Base-by-base conservation (phyloP, 2,113 vertebrate species). In the Lepus americanus region DNA sequence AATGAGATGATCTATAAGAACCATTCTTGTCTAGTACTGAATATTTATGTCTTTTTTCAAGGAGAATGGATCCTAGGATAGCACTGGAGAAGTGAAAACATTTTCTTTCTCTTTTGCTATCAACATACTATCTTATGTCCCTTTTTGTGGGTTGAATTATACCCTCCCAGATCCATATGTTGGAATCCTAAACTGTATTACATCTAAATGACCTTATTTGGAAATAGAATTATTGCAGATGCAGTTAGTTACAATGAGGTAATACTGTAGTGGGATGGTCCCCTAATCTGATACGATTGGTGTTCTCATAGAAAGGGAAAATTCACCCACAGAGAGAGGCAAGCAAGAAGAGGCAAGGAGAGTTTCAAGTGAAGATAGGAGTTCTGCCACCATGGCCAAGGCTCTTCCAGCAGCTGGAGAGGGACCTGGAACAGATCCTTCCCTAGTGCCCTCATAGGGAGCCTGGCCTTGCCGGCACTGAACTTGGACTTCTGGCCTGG, bases 381-480 rank as follows among this genome's bases (percentile, higher is more conserved):
- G 5, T 29, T 36, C 36, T 17, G 33, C 22, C 69, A 19, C 6
- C 44, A 25, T 23, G 70, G 67, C 4, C 64, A 69, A 63, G 9
- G 51, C 33, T 29, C 20, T 53, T 4, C 29, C 27, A 9, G 51
- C 20, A 63, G n/a, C 25, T 23, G 29, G 23, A 49, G 10, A 55
- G 1, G 17, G 27, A 39, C 31, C 61, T 14, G 31, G 19, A 31
- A 27, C 4, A 53, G n/a, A 61, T 51, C 2, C 8, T 51, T 55
- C 10, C 53, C 39, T 22, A 14, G 22, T 25, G 16, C 10, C 16
- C 66, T 55, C 6, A 44, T 27, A 70, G 31, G 51, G 39, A 31
- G 29, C 1, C 3, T 11, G 17, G 19, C 31, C 8, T 2, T 31
- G 25, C 16, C 16, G 17, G 0, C 0, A 9, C 36, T 72, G 66